A percentile compares a stretch with the other conserved stretches of the same genome.
Conservation (phyloP, 2,797 vertebrate species). For the Pogonophryne albipinna region DNA sequence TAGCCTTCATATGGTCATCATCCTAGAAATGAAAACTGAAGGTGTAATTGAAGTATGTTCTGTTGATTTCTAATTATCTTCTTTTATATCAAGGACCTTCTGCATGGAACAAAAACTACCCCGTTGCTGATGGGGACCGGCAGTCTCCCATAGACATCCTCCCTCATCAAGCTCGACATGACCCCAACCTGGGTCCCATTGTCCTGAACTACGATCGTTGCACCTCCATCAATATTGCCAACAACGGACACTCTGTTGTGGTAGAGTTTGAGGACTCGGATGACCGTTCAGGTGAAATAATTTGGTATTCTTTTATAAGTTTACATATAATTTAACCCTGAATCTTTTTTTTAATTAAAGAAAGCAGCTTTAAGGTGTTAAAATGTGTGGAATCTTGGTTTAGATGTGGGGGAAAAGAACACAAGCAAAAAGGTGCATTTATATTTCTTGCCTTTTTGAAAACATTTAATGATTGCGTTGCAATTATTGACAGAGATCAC, state of each 20-base stretch:
- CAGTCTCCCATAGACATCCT: conserved; percentile 96
- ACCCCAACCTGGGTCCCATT: conserved; percentile 86
- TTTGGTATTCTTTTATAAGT: neutral
- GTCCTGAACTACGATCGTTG: conserved; percentile 90
- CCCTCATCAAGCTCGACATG: conserved; percentile 86
- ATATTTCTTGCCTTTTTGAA: neutral
- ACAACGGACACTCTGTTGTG: conserved; percentile 95
- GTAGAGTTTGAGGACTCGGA: conserved; percentile 94
- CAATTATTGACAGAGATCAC: conserved; percentile 27
- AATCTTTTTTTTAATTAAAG: neutral
- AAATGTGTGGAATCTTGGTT: too few species aligned
- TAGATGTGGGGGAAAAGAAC: neutral
- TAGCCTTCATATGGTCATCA: neutral
- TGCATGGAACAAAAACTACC: conserved; percentile 91
- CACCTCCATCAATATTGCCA: conserved; percentile 90
- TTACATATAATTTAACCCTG: neutral
- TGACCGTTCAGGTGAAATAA: conserved; percentile 89
- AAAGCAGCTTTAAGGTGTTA: neutral
- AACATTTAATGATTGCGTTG: neutral
- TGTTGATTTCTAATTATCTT: neutral
- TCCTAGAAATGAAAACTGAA: neutral
- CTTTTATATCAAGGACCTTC: conserved; percentile 86
- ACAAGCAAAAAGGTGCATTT: conserved; percentile 1
- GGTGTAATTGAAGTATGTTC: neutral
- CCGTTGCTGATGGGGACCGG: conserved; percentile 90